Evolutionary conservation across 2,888 invertebrate genomes (phyloP).

Genomic region (Phaedon cochleariae): DNA sequence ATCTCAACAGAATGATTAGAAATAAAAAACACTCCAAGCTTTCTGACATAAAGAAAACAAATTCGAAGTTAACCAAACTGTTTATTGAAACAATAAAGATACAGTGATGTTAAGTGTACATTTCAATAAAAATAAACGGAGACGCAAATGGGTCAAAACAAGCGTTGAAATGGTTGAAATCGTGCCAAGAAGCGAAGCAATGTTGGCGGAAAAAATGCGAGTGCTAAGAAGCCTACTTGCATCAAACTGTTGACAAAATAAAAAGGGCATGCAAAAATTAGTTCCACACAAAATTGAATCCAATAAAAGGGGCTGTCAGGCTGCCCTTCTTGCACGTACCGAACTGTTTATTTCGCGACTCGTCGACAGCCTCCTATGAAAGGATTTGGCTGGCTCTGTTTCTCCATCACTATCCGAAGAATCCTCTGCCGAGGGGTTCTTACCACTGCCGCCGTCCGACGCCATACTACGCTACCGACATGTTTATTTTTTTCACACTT

Average conservation of each 20-base stretch:
- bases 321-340: conserved; percentile 66
- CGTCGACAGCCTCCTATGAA: conserved; percentile 82
- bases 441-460: conserved; percentile 57
- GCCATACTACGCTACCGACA: conserved; percentile 57
- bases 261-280: conserved; percentile 2
- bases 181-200: conserved; percentile 39
- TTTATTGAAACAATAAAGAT: conserved; percentile 34
- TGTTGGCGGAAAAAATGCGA: not conserved
- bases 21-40: not conserved
- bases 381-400: conserved; percentile 78
- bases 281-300: conserved; percentile 31
- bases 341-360: conserved; percentile 83
- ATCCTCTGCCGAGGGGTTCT: conserved; percentile 64
- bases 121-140: conserved; percentile 28
- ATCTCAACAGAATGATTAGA: conserved; percentile 1
- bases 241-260: not conserved
- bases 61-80: conserved; percentile 24
- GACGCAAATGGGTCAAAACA: conserved; percentile 29
- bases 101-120: conserved; percentile 27
- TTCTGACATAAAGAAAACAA: conserved; percentile 11
- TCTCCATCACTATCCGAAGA: conserved; percentile 86
- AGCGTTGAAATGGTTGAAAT: conserved; percentile 32
- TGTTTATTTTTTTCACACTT: conserved; percentile 43
- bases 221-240: not conserved
- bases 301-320: not conserved